Evolutionary conservation across 2,797 vertebrate species (phyloP).

Genomic region (Percopsis omiscomaycus): DNA sequence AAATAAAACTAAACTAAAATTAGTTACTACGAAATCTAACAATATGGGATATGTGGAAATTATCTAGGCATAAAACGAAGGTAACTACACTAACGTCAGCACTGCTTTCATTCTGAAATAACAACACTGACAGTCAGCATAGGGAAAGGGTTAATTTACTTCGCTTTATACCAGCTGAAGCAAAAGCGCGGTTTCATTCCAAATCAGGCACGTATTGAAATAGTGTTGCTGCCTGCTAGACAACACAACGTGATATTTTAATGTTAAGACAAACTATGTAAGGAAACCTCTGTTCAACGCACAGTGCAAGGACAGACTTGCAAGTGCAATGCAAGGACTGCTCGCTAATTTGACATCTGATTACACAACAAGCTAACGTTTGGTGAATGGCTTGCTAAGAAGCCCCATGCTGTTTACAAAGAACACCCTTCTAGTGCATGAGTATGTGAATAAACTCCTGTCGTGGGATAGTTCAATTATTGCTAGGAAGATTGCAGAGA

Average conservation of each 20-base stretch:
- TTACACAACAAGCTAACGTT: constrained; percentile 60
- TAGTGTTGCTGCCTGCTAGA: constrained; percentile 11
- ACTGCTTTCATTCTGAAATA: background rate
- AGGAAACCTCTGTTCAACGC: background rate
- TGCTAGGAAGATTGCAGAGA: background rate
- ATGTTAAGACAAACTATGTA: background rate
- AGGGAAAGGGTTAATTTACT: constrained; percentile 74
- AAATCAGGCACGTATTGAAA: constrained; percentile 55
- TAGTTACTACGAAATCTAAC: no score
- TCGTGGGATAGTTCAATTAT: no score
- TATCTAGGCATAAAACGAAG: no score
- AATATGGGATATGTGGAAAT: no score
- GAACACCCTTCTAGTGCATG: background rate
- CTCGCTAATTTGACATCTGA: constrained; percentile 29
- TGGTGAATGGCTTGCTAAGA: constrained; percentile 49
- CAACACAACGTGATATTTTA: background rate
- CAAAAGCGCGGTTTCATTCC: constrained; percentile 78
- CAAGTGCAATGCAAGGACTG: background rate
- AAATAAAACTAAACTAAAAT: no score
- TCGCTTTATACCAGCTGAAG: constrained; percentile 59
- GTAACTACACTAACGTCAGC: constrained; percentile 1
- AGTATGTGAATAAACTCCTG: background rate
- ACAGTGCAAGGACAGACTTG: background rate
- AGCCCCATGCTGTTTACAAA: constrained; percentile 62
- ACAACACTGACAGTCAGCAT: constrained; percentile 26